Percentiles rank a stretch among this genome's conserved stretches.
These are phyloP conservation scores for Marronus borbonicus DNA, from an alignment of 2,888 invertebrate genomes.

Conservation along the genomic window DNA sequence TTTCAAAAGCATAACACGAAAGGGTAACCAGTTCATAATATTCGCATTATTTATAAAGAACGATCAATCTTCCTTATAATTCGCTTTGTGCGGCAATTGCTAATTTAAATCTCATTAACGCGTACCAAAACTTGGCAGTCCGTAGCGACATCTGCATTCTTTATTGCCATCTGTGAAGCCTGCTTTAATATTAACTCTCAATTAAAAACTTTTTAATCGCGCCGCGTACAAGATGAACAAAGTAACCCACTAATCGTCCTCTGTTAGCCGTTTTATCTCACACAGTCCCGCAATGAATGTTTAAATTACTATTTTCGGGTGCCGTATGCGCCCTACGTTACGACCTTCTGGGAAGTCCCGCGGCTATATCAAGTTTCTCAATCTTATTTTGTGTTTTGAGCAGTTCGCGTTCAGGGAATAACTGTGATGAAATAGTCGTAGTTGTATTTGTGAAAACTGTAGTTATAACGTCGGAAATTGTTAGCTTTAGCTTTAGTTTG, in stretches of 20 bases:
- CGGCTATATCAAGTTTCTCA: slow-evolving; percentile 31
- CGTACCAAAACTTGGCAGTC: slow-evolving; percentile 33
- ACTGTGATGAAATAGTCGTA: slow-evolving; percentile 60
- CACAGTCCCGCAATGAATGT: slow-evolving; percentile 40
- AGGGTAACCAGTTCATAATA: not conserved
- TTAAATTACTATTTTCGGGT: slow-evolving; percentile 41
- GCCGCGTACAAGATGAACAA: slow-evolving; percentile 25
- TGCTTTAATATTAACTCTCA: slow-evolving; percentile 40
- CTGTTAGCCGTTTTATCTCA: slow-evolving; percentile 33
- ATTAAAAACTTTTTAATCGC: slow-evolving; percentile 40
- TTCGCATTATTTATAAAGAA: slow-evolving; percentile 18
- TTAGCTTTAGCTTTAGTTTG: slow-evolving; percentile 48
- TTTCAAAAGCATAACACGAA: not conserved
- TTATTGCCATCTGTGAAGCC: slow-evolving; percentile 37
- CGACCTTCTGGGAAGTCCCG: slow-evolving; percentile 26
- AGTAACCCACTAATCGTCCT: slow-evolving; percentile 36
- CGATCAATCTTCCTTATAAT: slow-evolving; percentile 50
- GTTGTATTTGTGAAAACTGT: slow-evolving; percentile 34
- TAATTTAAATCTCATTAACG: slow-evolving; percentile 43
- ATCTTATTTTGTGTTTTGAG: slow-evolving; percentile 39
- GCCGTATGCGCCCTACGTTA: slow-evolving; percentile 11
- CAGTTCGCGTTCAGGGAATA: slow-evolving; percentile 60
- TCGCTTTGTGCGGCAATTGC: slow-evolving; percentile 18
- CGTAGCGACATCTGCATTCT: slow-evolving; percentile 42
- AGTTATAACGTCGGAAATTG: slow-evolving; percentile 22